phyloP scores from a whole-genome alignment of 1,140 invertebrate genomes.

The Leptinotarsa defecta region DNA sequence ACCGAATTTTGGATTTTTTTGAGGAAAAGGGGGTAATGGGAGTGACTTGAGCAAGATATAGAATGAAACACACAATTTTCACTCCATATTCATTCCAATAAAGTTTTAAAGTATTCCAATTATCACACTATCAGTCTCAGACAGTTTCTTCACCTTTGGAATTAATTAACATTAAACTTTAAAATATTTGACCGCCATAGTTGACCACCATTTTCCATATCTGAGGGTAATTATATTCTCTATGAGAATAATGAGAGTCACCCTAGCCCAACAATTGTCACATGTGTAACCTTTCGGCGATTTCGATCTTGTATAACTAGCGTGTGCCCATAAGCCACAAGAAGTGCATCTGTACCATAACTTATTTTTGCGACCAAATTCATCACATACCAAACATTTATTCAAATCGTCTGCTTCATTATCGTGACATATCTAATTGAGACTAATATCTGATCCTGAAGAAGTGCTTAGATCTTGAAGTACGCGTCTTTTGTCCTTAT shows the following conservation, averaged over 20 bases:
- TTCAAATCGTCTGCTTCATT: constrained; percentile 45
- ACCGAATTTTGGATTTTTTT: no score
- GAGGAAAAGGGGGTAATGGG: no score
- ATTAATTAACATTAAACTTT: not conserved
- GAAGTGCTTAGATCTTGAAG: not conserved
- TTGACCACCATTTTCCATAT: not conserved
- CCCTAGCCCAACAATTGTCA: constrained; percentile 29
- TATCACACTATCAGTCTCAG: not conserved
- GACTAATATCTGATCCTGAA: constrained; percentile 16
- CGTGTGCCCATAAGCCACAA: constrained; percentile 34
- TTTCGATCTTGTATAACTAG: constrained; percentile 36
- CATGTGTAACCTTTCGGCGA: constrained; percentile 34
- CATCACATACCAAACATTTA: constrained; percentile 37
- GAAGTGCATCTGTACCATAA: constrained; percentile 36
- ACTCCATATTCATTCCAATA: no score
- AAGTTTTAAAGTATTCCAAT: no score
- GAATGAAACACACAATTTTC: no score
- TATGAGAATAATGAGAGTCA: constrained; percentile 4
- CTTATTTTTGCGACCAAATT: constrained; percentile 34
- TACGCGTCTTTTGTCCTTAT: no score
- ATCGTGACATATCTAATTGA: constrained; percentile 26
- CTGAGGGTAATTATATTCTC: not conserved
- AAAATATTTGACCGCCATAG: not conserved
- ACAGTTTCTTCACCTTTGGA: not conserved
- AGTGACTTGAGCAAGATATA: no score